These are phyloP conservation scores for Artemisiospiza belli DNA, from an alignment of 2,113 vertebrate species.

Conservation along the genomic window DNA sequence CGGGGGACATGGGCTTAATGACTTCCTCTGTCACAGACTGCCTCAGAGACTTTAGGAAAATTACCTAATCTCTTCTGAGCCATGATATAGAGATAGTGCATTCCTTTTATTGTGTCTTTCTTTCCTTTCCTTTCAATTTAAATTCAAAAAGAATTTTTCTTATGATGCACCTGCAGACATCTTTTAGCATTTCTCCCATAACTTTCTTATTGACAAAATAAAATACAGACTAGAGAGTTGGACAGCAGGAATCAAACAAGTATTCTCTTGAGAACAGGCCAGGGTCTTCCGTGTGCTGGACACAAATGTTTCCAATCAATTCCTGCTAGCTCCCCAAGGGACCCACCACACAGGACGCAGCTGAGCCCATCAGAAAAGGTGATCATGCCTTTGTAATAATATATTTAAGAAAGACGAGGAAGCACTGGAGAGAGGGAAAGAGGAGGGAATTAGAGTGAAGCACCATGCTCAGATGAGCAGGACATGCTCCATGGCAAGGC, in stretches of 20 bases:
- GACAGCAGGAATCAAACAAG: not conserved
- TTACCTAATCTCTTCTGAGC: conserved; percentile 19
- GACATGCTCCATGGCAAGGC: not conserved
- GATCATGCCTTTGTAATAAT: not conserved
- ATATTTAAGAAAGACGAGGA: not conserved
- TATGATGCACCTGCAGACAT: not conserved
- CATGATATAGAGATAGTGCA: not conserved
- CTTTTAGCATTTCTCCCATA: not conserved
- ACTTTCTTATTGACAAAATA: not conserved
- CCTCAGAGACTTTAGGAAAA: conserved; percentile 39
- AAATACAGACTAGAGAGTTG: not conserved
- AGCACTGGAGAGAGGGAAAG: not conserved
- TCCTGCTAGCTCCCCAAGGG: not conserved
- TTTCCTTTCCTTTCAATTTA: not conserved
- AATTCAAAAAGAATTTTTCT: not conserved
- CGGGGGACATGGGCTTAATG: conserved; percentile 4
- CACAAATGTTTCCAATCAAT: not conserved
- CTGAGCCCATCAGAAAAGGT: not conserved
- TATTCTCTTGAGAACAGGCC: not conserved
- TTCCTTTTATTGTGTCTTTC: not conserved
- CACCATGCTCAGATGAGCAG: not conserved
- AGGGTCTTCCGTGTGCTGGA: not conserved
- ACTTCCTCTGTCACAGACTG: conserved; percentile 20
- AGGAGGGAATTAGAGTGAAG: not conserved
- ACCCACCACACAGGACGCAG: not conserved